phyloP scores from a whole-genome alignment of 1,140 invertebrate species.

The Chelonus insularis region DNA sequence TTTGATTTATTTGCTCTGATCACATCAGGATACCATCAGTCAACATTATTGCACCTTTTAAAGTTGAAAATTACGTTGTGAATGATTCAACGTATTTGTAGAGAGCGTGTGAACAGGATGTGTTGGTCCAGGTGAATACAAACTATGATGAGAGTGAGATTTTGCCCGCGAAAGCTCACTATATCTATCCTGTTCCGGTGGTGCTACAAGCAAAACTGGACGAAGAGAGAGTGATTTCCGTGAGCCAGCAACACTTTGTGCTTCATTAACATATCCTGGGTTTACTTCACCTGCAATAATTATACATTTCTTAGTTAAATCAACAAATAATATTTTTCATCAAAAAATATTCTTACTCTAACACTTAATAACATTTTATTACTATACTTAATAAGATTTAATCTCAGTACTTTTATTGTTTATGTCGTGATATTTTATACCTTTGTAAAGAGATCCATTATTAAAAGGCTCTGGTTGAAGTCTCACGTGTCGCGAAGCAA shows the following conservation, averaged over 20 bases:
- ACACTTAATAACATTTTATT: slow-evolving; percentile 56
- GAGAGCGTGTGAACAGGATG: slow-evolving; percentile 56
- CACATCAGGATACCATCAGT: neutral
- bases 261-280: slow-evolving; percentile 79
- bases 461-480: slow-evolving; percentile 81
- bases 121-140: slow-evolving; percentile 51
- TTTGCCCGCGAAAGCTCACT: slow-evolving; percentile 57
- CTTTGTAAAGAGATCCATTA: slow-evolving; percentile 64
- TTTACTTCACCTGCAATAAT: slow-evolving; percentile 86
- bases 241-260: slow-evolving; percentile 78
- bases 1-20: neutral
- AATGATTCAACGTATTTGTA: slow-evolving; percentile 55
- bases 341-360: too few relatives aligned
- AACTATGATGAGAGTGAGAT: slow-evolving; percentile 57
- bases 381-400: slow-evolving; percentile 44
- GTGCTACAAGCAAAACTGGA: slow-evolving; percentile 80
- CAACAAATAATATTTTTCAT: too few relatives aligned
- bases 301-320: too few relatives aligned
- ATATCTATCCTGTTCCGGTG: slow-evolving; percentile 61
- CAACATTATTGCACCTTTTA: slow-evolving; percentile 31
- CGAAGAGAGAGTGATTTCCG: slow-evolving; percentile 83
- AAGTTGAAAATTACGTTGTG: slow-evolving; percentile 57
- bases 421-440: slow-evolving; percentile 38
- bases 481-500: slow-evolving; percentile 85
- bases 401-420: neutral